Conservation (phyloP, 2,797 vertebrate genomes). For the Notoglanidium macrostoma region DNA sequence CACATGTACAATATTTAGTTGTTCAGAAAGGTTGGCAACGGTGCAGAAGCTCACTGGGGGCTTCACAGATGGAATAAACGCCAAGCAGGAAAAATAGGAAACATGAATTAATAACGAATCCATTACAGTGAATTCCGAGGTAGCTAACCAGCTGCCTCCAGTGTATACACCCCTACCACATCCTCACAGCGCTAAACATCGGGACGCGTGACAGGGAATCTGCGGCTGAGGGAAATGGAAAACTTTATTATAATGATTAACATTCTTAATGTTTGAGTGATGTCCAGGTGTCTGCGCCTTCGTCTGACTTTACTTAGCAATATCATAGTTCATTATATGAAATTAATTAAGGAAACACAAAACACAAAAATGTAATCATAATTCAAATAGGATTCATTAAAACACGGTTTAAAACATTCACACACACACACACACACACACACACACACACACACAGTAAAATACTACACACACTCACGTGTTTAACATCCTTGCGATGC, state of each 20-base stretch:
- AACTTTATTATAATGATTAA: neutral
- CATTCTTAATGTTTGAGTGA: neutral
- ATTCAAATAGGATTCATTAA: neutral
- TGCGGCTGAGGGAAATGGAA: neutral
- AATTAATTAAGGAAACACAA: neutral
- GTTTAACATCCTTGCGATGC: slow-evolving; percentile 88
- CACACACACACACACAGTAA: neutral
- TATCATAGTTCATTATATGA: neutral
- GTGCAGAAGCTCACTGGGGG: neutral
- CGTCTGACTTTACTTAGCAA: neutral
- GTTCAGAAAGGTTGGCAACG: neutral
- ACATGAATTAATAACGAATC: neutral
- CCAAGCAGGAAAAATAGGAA: neutral
- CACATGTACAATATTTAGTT: neutral
- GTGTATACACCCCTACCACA: neutral
- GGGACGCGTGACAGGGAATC: neutral
- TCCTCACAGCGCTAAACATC: neutral
- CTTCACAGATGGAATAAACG: neutral
- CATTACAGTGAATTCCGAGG: neutral
- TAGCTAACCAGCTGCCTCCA: neutral
- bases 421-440: no score
- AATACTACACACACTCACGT: slow-evolving; percentile 74
- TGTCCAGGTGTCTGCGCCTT: neutral
- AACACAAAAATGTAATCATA: neutral
- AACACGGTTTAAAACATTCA: neutral